Conservation (phyloP, 2,888 invertebrate species). For the Lepidocyrtoides sp. region DNA sequence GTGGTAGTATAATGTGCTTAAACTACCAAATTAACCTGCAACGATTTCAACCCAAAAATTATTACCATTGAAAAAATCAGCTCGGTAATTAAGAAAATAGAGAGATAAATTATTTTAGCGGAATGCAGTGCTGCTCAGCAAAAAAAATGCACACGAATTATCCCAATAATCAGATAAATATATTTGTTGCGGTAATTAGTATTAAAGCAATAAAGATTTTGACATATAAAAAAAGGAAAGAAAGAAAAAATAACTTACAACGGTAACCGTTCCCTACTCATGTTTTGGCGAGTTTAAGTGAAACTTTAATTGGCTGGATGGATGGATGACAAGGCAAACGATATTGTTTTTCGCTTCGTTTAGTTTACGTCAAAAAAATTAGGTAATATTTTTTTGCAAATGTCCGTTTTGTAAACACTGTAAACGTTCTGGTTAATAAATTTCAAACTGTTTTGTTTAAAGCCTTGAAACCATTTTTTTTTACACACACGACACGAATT, state of each 20-base stretch:
- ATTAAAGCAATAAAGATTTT: not conserved
- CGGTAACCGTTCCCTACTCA: not conserved
- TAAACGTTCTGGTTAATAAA: not conserved
- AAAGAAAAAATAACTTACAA: not conserved
- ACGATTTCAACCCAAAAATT: too few relatives aligned
- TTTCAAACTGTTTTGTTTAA: not conserved
- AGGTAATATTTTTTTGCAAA: not conserved
- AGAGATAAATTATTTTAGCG: too few relatives aligned
- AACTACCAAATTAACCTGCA: too few relatives aligned
- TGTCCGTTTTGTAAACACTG: not conserved
- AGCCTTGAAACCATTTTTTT: too few relatives aligned
- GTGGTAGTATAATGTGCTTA: too few relatives aligned
- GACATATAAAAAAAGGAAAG: not conserved
- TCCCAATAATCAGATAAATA: not conserved
- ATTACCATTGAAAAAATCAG: too few relatives aligned
- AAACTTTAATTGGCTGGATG: not conserved
- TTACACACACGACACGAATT: too few relatives aligned
- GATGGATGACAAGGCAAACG: not conserved
- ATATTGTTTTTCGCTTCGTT: not conserved
- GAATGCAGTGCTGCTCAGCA: too few relatives aligned
- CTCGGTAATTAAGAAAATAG: too few relatives aligned
- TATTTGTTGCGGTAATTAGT: not conserved
- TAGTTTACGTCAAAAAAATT: too few relatives aligned
- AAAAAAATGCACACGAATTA: too few relatives aligned
- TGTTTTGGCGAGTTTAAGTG: not conserved